Conservation (phyloP, 2,888 invertebrate species). For the Amphipyra berbera region DNA sequence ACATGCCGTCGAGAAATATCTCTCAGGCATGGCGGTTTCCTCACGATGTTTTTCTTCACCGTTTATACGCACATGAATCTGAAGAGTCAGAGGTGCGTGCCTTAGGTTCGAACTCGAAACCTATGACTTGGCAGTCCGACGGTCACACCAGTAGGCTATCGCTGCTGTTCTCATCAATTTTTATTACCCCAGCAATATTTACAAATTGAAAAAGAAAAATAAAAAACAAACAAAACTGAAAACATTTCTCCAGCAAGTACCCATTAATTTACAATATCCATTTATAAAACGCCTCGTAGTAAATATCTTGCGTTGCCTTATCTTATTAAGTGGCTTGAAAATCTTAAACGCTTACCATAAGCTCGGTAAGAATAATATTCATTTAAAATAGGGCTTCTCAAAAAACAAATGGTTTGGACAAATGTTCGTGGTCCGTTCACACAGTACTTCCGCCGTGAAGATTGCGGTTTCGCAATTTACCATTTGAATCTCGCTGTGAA, state of each 20-base stretch:
- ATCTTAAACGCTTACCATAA: slow-evolving; percentile 46
- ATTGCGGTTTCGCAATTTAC: slow-evolving; percentile 57
- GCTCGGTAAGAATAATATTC: slow-evolving; percentile 46
- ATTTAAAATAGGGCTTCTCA: slow-evolving; percentile 47
- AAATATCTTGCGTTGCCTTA: slow-evolving; percentile 36
- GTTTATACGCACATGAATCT: too few species aligned
- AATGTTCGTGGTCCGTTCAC: slow-evolving; percentile 46
- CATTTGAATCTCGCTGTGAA: slow-evolving; percentile 47
- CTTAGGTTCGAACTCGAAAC: too few species aligned
- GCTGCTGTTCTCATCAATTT: too few species aligned
- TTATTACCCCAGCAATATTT: too few species aligned
- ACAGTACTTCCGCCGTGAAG: slow-evolving; percentile 40
- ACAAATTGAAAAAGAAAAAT: too few species aligned
- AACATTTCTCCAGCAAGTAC: slow-evolving; percentile 11
- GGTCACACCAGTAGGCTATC: too few species aligned
- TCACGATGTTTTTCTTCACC: too few species aligned
- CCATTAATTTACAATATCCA: slow-evolving; percentile 26
- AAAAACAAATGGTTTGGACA: slow-evolving; percentile 53
- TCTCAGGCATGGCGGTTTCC: too few species aligned
- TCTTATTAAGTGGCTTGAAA: slow-evolving; percentile 43
- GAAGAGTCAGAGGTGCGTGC: too few species aligned
- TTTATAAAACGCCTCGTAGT: slow-evolving; percentile 32
- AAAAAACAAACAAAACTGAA: slow-evolving; percentile 4
- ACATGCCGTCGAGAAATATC: too few species aligned
- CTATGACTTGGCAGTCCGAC: too few species aligned